phyloP scores from a whole-genome alignment of 2,888 invertebrate genomes.

The Nycteola revayana region DNA sequence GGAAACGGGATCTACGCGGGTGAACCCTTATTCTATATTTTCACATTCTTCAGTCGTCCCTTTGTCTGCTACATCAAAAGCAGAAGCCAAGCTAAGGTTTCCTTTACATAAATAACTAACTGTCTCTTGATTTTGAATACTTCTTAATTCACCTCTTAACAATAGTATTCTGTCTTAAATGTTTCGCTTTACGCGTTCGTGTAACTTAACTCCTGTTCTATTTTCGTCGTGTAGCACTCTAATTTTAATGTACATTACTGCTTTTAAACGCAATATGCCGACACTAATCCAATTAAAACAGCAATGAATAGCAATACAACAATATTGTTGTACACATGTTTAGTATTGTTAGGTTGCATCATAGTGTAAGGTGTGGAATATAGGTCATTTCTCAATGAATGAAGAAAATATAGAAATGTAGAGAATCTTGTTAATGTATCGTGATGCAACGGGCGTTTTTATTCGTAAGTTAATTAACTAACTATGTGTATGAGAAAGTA shows the following conservation, averaged over 20 bases:
- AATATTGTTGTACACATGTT: not conserved
- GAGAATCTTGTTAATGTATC: conserved; percentile 11
- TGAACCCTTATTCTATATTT: too few relatives aligned
- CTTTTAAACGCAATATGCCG: conserved; percentile 5
- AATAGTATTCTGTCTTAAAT: conserved; percentile 21
- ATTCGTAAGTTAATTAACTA: conserved; percentile 8
- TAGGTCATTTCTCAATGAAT: conserved; percentile 42
- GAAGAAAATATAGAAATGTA: conserved; percentile 3
- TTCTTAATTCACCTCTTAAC: conserved; percentile 25
- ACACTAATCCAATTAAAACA: conserved; percentile 7
- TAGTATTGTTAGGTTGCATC: conserved; percentile 21
- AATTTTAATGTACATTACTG: conserved; percentile 9
- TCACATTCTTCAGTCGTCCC: too few relatives aligned
- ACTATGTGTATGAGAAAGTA: not conserved
- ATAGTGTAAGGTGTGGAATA: conserved; percentile 32
- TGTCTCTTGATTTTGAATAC: conserved; percentile 22
- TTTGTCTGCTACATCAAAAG: too few relatives aligned
- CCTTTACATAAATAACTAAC: conserved; percentile 27
- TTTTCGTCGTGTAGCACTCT: conserved; percentile 7
- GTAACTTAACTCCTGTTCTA: conserved; percentile 34
- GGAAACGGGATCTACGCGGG: too few relatives aligned
- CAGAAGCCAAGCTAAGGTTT: too few relatives aligned
- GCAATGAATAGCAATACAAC: conserved; percentile 21
- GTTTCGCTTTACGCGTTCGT: conserved; percentile 27
- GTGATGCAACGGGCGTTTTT: conserved; percentile 22